Percentiles rank a stretch among this genome's conserved stretches.
These are phyloP conservation scores for Cynaeus angustus DNA, from an alignment of 2,888 invertebrate species.

Conservation along the genomic window DNA sequence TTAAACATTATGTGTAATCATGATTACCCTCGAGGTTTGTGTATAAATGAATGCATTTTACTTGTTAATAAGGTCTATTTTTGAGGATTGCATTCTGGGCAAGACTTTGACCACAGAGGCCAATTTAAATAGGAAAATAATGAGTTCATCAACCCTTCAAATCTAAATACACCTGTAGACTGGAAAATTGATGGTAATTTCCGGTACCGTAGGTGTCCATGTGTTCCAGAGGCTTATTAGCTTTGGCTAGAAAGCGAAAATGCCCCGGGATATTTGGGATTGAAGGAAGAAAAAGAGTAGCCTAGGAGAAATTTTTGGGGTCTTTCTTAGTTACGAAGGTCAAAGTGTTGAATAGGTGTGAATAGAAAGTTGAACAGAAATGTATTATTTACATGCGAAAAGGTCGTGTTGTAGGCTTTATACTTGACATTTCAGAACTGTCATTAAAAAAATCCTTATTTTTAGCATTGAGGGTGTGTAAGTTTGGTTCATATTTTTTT, in stretches of 20 bases:
- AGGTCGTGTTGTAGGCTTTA: too few relatives aligned
- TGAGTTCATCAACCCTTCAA: slow-evolving; percentile 39
- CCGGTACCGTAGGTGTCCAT: slow-evolving; percentile 26
- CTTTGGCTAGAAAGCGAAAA: too few relatives aligned
- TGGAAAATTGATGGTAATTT: slow-evolving; percentile 40
- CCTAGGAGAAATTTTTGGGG: not conserved
- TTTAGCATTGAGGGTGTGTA: too few relatives aligned
- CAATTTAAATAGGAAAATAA: slow-evolving; percentile 38
- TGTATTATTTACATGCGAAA: too few relatives aligned
- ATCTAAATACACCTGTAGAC: slow-evolving; percentile 37
- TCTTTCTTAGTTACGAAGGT: not conserved
- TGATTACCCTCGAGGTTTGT: slow-evolving; percentile 16
- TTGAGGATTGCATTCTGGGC: slow-evolving; percentile 19
- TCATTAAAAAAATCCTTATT: too few relatives aligned
- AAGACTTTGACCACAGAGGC: slow-evolving; percentile 18
- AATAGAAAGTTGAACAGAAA: slow-evolving; percentile 1
- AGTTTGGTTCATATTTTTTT: too few relatives aligned
- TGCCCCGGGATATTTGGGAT: too few relatives aligned
- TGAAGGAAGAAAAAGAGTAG: too few relatives aligned
- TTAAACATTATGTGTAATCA: slow-evolving; percentile 37
- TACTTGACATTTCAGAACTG: too few relatives aligned
- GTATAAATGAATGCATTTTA: slow-evolving; percentile 35
- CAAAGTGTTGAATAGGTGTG: not conserved
- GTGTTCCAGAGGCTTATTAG: too few relatives aligned
- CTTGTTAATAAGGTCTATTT: slow-evolving; percentile 30